Evolutionary conservation across 1,140 invertebrate species (phyloP).

Genomic region (Eurosta solidaginis): DNA sequence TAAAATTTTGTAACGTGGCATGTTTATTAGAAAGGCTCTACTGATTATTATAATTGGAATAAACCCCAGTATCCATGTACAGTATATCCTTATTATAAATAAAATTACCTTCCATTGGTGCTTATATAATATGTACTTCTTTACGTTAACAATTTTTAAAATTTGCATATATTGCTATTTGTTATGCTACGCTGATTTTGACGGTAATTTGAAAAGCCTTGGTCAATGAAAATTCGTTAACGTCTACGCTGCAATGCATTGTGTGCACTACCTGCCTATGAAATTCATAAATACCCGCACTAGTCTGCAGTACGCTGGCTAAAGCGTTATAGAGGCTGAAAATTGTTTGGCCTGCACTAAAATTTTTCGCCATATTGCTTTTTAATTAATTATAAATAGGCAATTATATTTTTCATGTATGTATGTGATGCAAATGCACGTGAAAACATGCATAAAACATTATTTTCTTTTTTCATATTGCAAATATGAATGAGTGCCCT

Average conservation of each 20-base stretch:
- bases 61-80: no score
- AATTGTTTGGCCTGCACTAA: conserved; percentile 15
- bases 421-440: not conserved
- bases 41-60: no score
- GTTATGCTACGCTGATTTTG: conserved; percentile 6
- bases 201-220: not conserved
- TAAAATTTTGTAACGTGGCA: no score
- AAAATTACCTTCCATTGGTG: no score
- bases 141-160: no score
- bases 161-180: not conserved
- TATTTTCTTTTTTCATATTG: no score
- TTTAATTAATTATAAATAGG: conserved; percentile 21
- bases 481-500: no score
- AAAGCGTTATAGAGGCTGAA: not conserved
- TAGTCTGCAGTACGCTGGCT: not conserved
- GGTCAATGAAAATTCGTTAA: not conserved
- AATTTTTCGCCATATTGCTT: conserved; percentile 12
- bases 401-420: not conserved
- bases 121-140: no score
- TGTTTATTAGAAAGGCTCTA: no score
- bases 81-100: no score
- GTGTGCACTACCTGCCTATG: not conserved
- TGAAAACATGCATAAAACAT: no score
- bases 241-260: not conserved
- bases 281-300: not conserved